Conservation (phyloP, 2,113 vertebrate genomes). For the Riparia riparia region DNA sequence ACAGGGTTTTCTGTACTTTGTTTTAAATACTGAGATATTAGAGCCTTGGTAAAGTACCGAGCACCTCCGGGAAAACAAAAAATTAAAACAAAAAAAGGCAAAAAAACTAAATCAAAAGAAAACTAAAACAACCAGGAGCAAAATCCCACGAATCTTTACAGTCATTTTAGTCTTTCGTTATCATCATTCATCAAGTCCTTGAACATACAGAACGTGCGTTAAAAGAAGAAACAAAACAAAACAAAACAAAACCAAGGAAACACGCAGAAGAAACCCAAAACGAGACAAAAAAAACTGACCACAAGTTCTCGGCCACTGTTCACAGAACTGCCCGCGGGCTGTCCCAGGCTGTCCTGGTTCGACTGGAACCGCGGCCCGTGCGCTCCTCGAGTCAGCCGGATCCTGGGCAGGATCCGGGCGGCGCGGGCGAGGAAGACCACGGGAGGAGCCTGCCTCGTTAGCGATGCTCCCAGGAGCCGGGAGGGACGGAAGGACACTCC, state of each 20-base stretch:
- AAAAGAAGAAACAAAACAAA: not conserved
- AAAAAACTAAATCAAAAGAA: not conserved
- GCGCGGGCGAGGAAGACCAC: slow-evolving; percentile 56
- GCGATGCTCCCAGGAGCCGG: slow-evolving; percentile 43
- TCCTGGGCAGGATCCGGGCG: slow-evolving; percentile 70
- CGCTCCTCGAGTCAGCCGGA: slow-evolving; percentile 55
- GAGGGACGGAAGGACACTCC: slow-evolving; percentile 40
- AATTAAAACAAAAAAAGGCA: not conserved
- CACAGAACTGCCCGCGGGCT: slow-evolving; percentile 67
- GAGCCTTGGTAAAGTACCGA: slow-evolving; percentile 79
- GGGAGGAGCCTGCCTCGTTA: slow-evolving; percentile 53
- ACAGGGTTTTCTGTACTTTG: slow-evolving; percentile 66
- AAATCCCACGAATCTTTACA: slow-evolving; percentile 71
- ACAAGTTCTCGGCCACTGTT: slow-evolving; percentile 68
- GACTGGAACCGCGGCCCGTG: slow-evolving; percentile 52
- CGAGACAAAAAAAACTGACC: slow-evolving; percentile 71
- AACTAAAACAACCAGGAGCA: slow-evolving; percentile 11
- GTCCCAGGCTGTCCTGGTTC: slow-evolving; percentile 51
- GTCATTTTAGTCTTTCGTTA: slow-evolving; percentile 74
- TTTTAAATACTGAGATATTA: slow-evolving; percentile 77
- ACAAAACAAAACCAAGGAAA: not conserved
- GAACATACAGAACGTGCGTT: slow-evolving; percentile 63
- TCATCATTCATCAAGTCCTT: slow-evolving; percentile 72
- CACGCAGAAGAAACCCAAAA: slow-evolving; percentile 25
- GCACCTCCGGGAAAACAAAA: slow-evolving; percentile 65